A percentile compares a stretch with the other conserved stretches of the same genome.
phyloP scores from a whole-genome alignment of 2,797 vertebrate genomes.

The Peromyscus aztecus region DNA sequence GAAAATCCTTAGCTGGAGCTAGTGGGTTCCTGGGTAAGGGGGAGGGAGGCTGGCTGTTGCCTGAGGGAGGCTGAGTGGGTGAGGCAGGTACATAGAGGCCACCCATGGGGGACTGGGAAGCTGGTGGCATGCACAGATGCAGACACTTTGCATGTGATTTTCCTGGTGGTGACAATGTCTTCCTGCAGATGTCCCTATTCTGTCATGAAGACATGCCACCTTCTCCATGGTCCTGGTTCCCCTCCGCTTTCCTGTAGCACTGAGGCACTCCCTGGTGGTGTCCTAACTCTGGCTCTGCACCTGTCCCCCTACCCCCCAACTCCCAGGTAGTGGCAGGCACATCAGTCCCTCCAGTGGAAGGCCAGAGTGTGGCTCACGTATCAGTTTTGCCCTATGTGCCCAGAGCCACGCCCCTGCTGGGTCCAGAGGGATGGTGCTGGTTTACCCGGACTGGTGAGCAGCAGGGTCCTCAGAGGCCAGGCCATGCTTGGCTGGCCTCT shows the following conservation, averaged over 20 bases:
- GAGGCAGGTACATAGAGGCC: not conserved
- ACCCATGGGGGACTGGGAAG: not conserved
- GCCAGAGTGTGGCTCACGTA: not conserved
- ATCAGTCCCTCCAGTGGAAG: not conserved
- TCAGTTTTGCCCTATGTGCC: not conserved
- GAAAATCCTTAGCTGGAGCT: not conserved
- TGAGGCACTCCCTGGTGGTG: not conserved
- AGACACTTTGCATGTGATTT: not conserved
- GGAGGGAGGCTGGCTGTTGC: not conserved
- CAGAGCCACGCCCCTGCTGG: not conserved
- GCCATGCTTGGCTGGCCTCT: not conserved
- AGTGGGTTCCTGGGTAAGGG: not conserved
- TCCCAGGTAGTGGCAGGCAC: not conserved
- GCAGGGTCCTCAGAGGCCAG: not conserved
- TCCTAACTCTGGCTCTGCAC: not conserved
- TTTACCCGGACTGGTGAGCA: rapidly evolving
- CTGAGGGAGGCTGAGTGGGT: rapidly evolving
- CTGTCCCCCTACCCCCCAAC: rapidly evolving
- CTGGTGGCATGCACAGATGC: not conserved
- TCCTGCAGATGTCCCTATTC: no score
- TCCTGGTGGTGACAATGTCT: not conserved
- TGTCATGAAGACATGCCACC: no score
- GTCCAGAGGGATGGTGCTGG: not conserved
- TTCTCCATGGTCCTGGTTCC: not conserved
- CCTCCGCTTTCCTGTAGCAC: rapidly evolving